A percentile compares a stretch with the other conserved stretches of the same genome.
These are phyloP conservation scores for Polydrusus cervinus DNA, from an alignment of 2,888 invertebrate genomes.

Conservation along the genomic window DNA sequence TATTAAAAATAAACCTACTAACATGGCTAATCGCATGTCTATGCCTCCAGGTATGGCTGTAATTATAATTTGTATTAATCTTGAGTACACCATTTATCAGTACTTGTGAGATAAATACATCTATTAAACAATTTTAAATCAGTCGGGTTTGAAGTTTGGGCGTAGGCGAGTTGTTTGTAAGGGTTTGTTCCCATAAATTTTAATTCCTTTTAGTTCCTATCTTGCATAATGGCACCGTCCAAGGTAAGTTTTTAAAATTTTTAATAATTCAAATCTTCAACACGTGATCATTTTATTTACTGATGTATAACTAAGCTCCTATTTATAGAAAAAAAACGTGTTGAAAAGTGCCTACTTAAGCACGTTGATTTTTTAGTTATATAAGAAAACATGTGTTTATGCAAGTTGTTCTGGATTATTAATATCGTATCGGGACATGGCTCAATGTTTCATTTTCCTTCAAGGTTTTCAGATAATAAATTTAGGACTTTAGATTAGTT, in stretches of 20 bases:
- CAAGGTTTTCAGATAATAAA: too few relatives aligned
- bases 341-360: neutral
- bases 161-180: neutral
- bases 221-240: slow-evolving; percentile 9
- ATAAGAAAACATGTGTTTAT: neutral
- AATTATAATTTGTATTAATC: slow-evolving; percentile 35
- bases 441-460: too few relatives aligned
- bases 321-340: slow-evolving; percentile 10
- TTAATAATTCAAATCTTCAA: neutral
- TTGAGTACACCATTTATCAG: slow-evolving; percentile 46
- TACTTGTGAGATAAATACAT: slow-evolving; percentile 20
- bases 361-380: neutral
- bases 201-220: neutral
- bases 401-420: too few relatives aligned
- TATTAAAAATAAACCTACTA: slow-evolving; percentile 5
- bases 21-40: slow-evolving; percentile 23
- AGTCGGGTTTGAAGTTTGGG: slow-evolving; percentile 11
- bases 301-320: neutral
- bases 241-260: slow-evolving; percentile 22
- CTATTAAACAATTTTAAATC: slow-evolving; percentile 18
- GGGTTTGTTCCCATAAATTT: slow-evolving; percentile 11
- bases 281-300: neutral
- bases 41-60: slow-evolving; percentile 28
- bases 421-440: too few relatives aligned
- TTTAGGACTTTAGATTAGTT: too few relatives aligned